A percentile compares a stretch with the other conserved stretches of the same genome.
Evolutionary conservation across 2,113 vertebrate genomes (phyloP).

Genomic region (Macrotis lagotis): DNA sequence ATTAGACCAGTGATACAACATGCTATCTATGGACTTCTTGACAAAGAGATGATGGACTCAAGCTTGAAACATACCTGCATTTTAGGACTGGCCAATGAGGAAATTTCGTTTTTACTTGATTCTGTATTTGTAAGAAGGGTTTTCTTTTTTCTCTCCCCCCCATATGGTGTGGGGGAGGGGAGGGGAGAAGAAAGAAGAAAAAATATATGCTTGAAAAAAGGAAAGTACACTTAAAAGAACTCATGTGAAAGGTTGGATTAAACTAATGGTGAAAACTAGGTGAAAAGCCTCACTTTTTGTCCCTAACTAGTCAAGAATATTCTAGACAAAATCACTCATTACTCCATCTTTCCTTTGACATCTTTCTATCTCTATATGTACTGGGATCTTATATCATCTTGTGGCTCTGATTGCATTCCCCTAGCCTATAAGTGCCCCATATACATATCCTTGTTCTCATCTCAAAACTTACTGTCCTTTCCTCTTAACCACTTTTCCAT

Average conservation of each 20-base stretch:
- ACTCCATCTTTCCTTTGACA: background rate
- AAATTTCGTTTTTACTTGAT: background rate
- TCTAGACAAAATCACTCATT: background rate
- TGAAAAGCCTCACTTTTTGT: background rate
- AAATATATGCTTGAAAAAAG: background rate
- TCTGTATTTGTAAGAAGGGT: background rate
- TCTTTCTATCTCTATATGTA: background rate
- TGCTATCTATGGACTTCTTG: background rate
- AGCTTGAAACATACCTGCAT: background rate
- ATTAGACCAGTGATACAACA: background rate
- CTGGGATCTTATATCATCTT: background rate
- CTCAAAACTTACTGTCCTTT: background rate
- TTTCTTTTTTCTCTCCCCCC: background rate
- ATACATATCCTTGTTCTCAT: background rate
- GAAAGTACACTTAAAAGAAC: background rate
- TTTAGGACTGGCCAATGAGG: background rate
- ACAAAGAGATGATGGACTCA: background rate
- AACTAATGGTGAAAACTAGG: background rate
- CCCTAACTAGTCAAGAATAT: background rate
- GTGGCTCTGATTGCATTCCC: background rate
- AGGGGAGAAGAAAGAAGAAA: background rate
- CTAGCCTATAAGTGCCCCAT: background rate
- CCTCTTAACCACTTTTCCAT: too few relatives aligned
- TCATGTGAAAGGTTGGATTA: background rate
- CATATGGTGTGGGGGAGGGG: background rate